A percentile compares a stretch with the other conserved stretches of the same genome.
These are phyloP conservation scores for Lathamus discolor DNA, from an alignment of 2,113 vertebrate species.

Conservation along the genomic window DNA sequence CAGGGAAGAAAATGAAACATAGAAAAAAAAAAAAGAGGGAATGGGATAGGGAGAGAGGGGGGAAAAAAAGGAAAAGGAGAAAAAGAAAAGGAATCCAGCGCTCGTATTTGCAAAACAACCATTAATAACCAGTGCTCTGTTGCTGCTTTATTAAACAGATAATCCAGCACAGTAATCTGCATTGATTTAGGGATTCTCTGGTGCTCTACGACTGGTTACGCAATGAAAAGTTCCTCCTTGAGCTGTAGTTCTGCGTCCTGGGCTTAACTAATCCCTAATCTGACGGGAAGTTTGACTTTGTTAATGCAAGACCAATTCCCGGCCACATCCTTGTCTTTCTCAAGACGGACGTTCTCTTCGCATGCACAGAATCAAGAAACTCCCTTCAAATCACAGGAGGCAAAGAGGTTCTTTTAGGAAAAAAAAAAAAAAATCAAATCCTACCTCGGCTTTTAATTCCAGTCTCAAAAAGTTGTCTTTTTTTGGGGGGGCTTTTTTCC, in stretches of 20 bases:
- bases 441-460: conserved; percentile 62
- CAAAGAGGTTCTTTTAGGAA: neutral
- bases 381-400: neutral
- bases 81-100: neutral
- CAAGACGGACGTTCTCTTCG: neutral
- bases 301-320: conserved; percentile 26
- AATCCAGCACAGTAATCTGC: conserved; percentile 6
- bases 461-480: conserved; percentile 47
- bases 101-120: neutral
- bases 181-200: conserved; percentile 27
- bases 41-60: rapidly evolving
- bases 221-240: conserved; percentile 28
- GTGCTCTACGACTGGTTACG: neutral
- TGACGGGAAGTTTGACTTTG: conserved; percentile 37
- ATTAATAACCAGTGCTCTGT: conserved; percentile 21
- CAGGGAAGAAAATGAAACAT: neutral
- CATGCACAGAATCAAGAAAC: conserved; percentile 4
- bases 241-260: neutral
- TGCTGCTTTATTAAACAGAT: conserved; percentile 58
- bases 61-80: too few species aligned
- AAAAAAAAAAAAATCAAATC: conserved; percentile 7
- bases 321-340: neutral
- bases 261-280: conserved; percentile 10
- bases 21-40: neutral
- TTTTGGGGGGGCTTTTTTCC: neutral